Base-by-base conservation (phyloP, 2,797 vertebrate species). In the Hylomyscus alleni region DNA sequence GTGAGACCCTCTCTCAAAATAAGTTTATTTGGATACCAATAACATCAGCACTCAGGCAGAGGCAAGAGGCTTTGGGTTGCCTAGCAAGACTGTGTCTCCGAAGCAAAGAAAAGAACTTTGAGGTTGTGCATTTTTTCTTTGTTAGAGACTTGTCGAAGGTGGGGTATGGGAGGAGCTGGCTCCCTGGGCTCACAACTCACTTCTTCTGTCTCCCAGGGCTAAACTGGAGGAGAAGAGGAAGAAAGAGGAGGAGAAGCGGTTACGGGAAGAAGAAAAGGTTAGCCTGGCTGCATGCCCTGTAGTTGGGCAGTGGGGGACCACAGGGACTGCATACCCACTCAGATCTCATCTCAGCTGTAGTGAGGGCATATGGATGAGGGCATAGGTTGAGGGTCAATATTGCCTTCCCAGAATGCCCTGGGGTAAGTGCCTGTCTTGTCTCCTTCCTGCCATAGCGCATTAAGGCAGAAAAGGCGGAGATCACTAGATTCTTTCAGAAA, bases 151-250 rank as follows among this genome's bases (percentile, higher is more conserved):
- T 84, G 44, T 85, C 1, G 17, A 65, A 47, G 31, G 19, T n/a
- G 31, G 52, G 31, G n/a, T n/a, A 17, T 69, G 34, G 3, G 47
- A 34, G 47, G 47, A 13, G 13, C 40, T 85, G 60, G 3, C 29
- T 67, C 47, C 44, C 17, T 9, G 7, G 44, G 29, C 60, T 65
- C 20, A 50, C 37, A 67, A 47, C 40, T 65, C 17, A 29, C 44
- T 62, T 54, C 31, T 52, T 31, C 85, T 90, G 29, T 94, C 17
- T 96, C 73, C 52, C 77, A 99, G 99, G 98, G 99, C 99, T 5
- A 99, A 99, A 96, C 99, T 99, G 1, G 99, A 99, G 98, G 99
- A 99, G 95, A 99, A 99, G 97, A 98, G 99, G 26, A 99, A 99
- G 98, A 99, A 99, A 97, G 99, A 99, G 82, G 99, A 99, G 85